Evolutionary conservation across 92 coral and sea anemone species (phyloP), one percentile per base, ranked within the genome.

Genomic region (Siderastrea siderea): DNA sequence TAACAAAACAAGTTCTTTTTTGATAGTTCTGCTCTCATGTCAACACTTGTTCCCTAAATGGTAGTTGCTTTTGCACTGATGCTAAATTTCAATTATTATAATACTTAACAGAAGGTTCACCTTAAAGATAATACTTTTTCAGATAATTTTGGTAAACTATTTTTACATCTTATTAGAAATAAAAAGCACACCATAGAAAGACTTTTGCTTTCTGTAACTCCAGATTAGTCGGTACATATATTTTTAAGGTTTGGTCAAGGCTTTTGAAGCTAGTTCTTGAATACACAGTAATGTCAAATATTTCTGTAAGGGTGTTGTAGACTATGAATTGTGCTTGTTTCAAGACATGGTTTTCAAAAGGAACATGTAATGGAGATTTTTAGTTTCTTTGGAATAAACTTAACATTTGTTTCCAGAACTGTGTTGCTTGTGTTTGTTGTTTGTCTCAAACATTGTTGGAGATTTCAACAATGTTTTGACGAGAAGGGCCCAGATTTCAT

Each of bases 341-440:
- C 75, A 69, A 81, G 77, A 66, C 71, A 17, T 14, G 8, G 69
- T 79, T 79, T 50, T 48, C 55, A 79, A 49, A 52, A 19, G 52
- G 75, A 46, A 46, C 17, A 6, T 17, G 71, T 78, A 17, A 63
- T 47, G 54, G 78, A 57, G 66, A 65, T 61, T 84, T 84, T 49
- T 61, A 61, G 60, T 84, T 73, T 50, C 73, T 84, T 60, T 84
- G 64, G 67, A 82, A 62, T 79, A 79, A 79, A 79, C 46, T 61
- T 47, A n/a, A 9, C 45, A 47, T 63, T 49, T 47, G 51, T 76
- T 15, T 76, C 19, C 66, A 75, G 64, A 53, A 14, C 50, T 75
- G 0, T 52, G 47, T 53, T 51, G 11, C 53, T 75, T 43, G 50
- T 16, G 38, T n/a, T 52, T 19, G 4, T 52, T 19, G 4, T 19